Percentiles rank a stretch among this genome's conserved stretches.
phyloP scores from a whole-genome alignment of 2,113 vertebrate genomes.

The Tragelaphus strepsiceros region DNA sequence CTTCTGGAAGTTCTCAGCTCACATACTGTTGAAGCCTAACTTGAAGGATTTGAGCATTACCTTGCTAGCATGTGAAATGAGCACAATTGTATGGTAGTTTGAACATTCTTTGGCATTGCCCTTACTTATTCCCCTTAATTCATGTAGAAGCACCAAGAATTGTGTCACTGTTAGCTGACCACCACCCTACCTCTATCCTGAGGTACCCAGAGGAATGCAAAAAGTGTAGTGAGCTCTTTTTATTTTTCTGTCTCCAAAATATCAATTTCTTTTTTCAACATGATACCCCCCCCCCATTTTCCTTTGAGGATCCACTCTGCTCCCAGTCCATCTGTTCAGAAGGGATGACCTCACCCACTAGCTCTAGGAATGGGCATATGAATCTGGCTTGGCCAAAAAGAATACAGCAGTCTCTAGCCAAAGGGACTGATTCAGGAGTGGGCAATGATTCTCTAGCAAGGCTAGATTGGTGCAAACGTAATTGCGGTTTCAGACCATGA shows the following conservation, averaged over 20 bases:
- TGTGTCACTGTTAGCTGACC: neutral
- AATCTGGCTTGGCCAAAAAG: neutral
- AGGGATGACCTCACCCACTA: neutral
- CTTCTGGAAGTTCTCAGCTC: neutral
- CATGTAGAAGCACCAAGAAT: neutral
- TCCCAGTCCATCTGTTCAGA: neutral
- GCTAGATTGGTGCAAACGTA: neutral
- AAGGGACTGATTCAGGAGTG: neutral
- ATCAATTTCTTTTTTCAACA: neutral
- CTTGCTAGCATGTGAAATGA: neutral
- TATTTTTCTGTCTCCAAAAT: neutral
- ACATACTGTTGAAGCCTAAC: neutral
- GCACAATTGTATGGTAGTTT: neutral
- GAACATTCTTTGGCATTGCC: neutral
- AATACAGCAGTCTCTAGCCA: neutral
- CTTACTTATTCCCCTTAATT: slow-evolving; percentile 3
- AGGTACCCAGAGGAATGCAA: neutral
- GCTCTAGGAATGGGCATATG: neutral
- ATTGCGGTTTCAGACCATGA: neutral
- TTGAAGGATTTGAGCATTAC: neutral
- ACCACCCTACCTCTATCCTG: neutral
- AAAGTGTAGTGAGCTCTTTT: neutral
- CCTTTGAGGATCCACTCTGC: neutral
- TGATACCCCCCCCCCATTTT: neutral
- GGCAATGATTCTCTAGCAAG: neutral